Evolutionary conservation across 2,888 invertebrate genomes (phyloP), one percentile per base, ranked within the genome.

Genomic region (Graphium colonna): DNA sequence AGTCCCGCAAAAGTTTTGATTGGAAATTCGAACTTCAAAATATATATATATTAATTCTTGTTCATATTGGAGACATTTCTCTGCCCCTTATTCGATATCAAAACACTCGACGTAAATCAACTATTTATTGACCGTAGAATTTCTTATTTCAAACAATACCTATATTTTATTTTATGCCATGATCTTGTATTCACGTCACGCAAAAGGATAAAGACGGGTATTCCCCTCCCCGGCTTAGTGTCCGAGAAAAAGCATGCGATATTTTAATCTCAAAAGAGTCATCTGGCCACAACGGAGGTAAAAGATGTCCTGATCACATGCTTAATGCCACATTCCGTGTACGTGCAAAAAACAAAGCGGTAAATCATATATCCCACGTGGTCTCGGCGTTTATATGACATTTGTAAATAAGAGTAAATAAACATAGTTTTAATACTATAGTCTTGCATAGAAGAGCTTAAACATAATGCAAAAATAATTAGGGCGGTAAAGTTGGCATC

Each of bases 271-370:
- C 13, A 21, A 18, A 40, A 40, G 17, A 40, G 31, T 12, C 31
- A 45, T 51, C 51, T 36, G 9, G 18, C 16, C 9, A 39, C 16
- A 51, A 28, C 17, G 28, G 40, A 39, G 39, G 44, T 26, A 39
- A 33, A 51, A 44, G 31, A 42, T 17, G 36, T 10, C 18, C 16
- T 7, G 47, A 52, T 36, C 21, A 8, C 39, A 18, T 18, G 38
- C 36, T 12, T 36, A 16, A 42, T 33, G 33, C 46, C 9, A 52
- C 42, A 47, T 42, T 46, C 47, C 47, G 13, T n/a, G 26, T 51
- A 43, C 12, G 28, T n/a, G 31, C 31, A 31, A 31, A 31, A 31
- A 31, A 31, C 8, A 31, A 31, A 31, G 31, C 31, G 10, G 31
- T 10, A 31, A 9, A 31, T 31, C 16, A 9, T 9, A 12, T 17